These are phyloP conservation scores for Globodera ellingtonae DNA, from an alignment of 1,140 invertebrate species.

Conservation along the genomic window DNA sequence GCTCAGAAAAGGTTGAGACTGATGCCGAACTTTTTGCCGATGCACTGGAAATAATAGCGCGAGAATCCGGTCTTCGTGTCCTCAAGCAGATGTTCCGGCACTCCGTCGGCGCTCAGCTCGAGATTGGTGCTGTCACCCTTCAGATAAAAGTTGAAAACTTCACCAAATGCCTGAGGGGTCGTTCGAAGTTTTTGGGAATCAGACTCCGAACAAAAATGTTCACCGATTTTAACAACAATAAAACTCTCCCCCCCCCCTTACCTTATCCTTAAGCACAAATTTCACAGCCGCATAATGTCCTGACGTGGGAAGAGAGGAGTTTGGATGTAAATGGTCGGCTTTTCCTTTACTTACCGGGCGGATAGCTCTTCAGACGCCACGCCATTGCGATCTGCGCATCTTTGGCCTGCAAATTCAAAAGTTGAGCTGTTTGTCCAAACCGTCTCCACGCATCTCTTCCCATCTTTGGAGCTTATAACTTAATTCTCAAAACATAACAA, in stretches of 20 bases:
- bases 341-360: slow-evolving; percentile 65
- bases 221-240: neutral
- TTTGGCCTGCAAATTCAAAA: slow-evolving; percentile 78
- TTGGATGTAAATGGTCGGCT: neutral
- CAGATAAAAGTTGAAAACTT: slow-evolving; percentile 38
- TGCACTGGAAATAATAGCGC: slow-evolving; percentile 68
- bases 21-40: slow-evolving; percentile 69
- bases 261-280: slow-evolving; percentile 51
- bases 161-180: too few relatives aligned
- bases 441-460: too few relatives aligned
- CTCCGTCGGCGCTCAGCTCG: slow-evolving; percentile 42
- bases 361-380: slow-evolving; percentile 94
- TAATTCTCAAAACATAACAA: too few relatives aligned
- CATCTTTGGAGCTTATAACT: too few relatives aligned
- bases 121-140: slow-evolving; percentile 60
- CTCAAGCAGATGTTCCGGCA: slow-evolving; percentile 51
- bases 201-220: too few relatives aligned
- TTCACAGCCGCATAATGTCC: slow-evolving; percentile 85
- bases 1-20: slow-evolving; percentile 59
- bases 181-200: neutral
- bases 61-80: slow-evolving; percentile 67
- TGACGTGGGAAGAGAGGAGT: slow-evolving; percentile 35
- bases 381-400: slow-evolving; percentile 86
- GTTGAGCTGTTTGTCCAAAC: slow-evolving; percentile 28
- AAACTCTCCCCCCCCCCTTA: slow-evolving; percentile 16